These are phyloP conservation scores for Eupithecia dodoneata DNA, from an alignment of 2,888 invertebrate genomes.

Conservation along the genomic window DNA sequence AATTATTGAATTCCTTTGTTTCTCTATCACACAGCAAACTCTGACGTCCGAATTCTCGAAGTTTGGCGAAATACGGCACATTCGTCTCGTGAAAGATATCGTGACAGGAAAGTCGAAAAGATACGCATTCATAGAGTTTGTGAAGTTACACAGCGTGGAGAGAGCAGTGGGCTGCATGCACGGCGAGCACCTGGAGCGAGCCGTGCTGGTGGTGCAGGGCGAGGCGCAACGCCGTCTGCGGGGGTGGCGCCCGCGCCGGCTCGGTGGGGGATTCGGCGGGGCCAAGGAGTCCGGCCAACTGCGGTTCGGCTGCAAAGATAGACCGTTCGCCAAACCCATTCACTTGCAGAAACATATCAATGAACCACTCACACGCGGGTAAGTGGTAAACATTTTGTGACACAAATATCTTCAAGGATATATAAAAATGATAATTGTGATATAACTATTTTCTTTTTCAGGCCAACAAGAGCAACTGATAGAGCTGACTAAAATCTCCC, in stretches of 20 bases:
- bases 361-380: constrained; percentile 21
- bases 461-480: constrained; percentile 7
- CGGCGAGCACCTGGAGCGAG: constrained; percentile 86
- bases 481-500: background rate
- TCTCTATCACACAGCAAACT: constrained; percentile 71
- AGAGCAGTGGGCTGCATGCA: constrained; percentile 86
- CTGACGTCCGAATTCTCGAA: constrained; percentile 83
- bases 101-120: constrained; percentile 93
- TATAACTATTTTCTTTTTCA: background rate
- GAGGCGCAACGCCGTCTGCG: constrained; percentile 88
- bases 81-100: constrained; percentile 89
- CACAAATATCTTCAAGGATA: background rate
- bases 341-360: constrained; percentile 42
- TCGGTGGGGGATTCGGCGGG: constrained; percentile 95
- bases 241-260: constrained; percentile 93
- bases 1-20: background rate
- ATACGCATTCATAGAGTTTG: constrained; percentile 94
- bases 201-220: constrained; percentile 88
- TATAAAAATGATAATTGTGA: background rate
- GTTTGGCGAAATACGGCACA: constrained; percentile 86
- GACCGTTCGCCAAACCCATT: constrained; percentile 86
- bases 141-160: constrained; percentile 83
- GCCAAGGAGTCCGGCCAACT: constrained; percentile 94
- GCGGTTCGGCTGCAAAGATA: constrained; percentile 91
- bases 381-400: background rate